A percentile compares a stretch with the other conserved stretches of the same genome.
phyloP scores from a whole-genome alignment of 1,140 invertebrate genomes.

The Megalonaias nervosa region DNA sequence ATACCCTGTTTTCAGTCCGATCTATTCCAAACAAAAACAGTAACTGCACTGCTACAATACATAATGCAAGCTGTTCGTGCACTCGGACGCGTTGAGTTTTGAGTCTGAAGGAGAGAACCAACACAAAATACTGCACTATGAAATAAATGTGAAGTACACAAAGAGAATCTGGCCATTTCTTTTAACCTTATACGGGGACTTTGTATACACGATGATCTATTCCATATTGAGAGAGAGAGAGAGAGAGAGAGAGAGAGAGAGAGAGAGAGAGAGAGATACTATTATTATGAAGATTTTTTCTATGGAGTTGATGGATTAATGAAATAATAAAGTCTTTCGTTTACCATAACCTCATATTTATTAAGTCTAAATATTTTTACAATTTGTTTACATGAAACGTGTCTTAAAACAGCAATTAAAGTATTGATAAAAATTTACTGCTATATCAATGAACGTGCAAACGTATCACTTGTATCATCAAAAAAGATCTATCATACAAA shows the following conservation, averaged over 20 bases:
- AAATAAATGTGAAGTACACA: neutral
- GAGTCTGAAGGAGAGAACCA: conserved; percentile 39
- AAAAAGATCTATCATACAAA: no score
- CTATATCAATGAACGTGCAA: neutral
- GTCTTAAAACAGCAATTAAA: neutral
- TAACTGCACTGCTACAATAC: conserved; percentile 57
- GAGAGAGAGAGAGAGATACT: no score
- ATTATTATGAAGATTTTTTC: no score
- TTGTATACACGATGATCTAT: no score
- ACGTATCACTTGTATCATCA: neutral
- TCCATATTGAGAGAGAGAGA: no score
- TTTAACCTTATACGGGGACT: neutral
- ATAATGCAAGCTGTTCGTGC: conserved; percentile 58
- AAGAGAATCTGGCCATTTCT: neutral
- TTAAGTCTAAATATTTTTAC: neutral
- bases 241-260: no score
- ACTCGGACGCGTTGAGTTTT: conserved; percentile 55
- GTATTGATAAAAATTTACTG: neutral
- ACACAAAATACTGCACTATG: neutral
- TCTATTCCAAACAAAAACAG: conserved; percentile 58
- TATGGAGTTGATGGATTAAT: no score
- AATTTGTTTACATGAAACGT: neutral
- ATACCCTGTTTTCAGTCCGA: conserved; percentile 48
- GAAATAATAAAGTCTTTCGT: no score
- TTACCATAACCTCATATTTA: no score